Percentiles rank a stretch among this genome's conserved stretches.
Conservation (phyloP, 2,888 invertebrate genomes). For the Brachynemurus nebulosus region DNA sequence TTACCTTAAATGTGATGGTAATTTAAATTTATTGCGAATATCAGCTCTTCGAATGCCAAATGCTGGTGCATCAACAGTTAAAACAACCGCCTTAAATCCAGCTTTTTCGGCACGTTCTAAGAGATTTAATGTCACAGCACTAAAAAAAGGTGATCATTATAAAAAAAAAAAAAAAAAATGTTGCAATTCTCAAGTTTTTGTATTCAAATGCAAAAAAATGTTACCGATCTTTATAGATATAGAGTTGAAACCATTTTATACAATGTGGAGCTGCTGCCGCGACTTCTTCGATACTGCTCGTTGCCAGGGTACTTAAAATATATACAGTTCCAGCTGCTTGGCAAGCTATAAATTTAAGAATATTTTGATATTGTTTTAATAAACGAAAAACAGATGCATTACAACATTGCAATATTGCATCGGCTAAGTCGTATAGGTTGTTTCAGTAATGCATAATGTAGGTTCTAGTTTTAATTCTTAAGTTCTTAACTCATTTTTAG, state of each 20-base stretch:
- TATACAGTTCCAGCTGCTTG: conserved; percentile 59
- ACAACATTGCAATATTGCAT: too few species aligned
- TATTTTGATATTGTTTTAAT: too few species aligned
- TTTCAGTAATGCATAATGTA: too few species aligned
- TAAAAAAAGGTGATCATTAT: too few species aligned
- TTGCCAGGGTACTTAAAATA: conserved; percentile 74
- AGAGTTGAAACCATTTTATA: conserved; percentile 83
- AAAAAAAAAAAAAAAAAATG: not conserved
- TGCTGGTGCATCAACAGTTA: conserved; percentile 80
- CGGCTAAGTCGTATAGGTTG: too few species aligned
- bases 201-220: conserved; percentile 3
- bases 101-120: conserved; percentile 65
- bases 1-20: conserved; percentile 67
- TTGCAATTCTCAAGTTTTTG: not conserved
- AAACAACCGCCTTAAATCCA: conserved; percentile 74
- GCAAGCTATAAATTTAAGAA: conserved; percentile 54
- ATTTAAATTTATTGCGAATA: conserved; percentile 64
- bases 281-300: conserved; percentile 78
- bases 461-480: too few species aligned
- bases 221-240: conserved; percentile 73
- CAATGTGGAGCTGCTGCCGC: conserved; percentile 59
- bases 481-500: too few species aligned
- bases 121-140: conserved; percentile 53
- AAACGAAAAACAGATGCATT: too few species aligned
- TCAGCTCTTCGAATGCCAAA: conserved; percentile 76